These are phyloP conservation scores for Cavia porcellus DNA, from an alignment of 2,113 vertebrate genomes.

Conservation along the genomic window DNA sequence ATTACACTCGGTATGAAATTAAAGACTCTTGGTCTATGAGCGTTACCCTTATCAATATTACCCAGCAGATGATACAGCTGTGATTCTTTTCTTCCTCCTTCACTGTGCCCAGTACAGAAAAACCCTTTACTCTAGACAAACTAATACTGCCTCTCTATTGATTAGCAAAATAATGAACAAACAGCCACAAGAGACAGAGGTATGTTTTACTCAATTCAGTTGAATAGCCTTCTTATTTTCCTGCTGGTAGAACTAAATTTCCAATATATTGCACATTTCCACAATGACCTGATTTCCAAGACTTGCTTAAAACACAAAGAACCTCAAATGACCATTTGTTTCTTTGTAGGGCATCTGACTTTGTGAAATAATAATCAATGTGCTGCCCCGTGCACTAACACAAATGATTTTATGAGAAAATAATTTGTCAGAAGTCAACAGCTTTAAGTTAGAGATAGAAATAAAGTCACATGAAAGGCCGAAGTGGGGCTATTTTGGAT, in stretches of 20 bases:
- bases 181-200: not conserved
- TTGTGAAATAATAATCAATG: constrained; percentile 25
- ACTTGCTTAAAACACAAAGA: constrained; percentile 74
- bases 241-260: constrained; percentile 55
- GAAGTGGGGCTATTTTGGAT: constrained; percentile 78
- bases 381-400: not conserved
- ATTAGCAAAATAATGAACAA: constrained; percentile 24
- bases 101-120: not conserved
- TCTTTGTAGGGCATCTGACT: not conserved
- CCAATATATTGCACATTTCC: constrained; percentile 62
- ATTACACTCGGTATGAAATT: not conserved
- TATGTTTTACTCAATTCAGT: constrained; percentile 24
- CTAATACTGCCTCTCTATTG: not conserved
- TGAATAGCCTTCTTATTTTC: constrained; percentile 40
- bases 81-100: constrained; percentile 3
- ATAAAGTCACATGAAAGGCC: constrained; percentile 73
- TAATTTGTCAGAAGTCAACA: constrained; percentile 69
- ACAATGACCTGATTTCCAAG: constrained; percentile 79
- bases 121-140: not conserved
- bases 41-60: fast-evolving
- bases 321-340: not conserved
- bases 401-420: constrained; percentile 58
- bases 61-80: not conserved
- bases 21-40: constrained; percentile 1
- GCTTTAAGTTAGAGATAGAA: constrained; percentile 69